Conservation (phyloP, 2,888 invertebrate species). For the Pomacea canaliculata region DNA sequence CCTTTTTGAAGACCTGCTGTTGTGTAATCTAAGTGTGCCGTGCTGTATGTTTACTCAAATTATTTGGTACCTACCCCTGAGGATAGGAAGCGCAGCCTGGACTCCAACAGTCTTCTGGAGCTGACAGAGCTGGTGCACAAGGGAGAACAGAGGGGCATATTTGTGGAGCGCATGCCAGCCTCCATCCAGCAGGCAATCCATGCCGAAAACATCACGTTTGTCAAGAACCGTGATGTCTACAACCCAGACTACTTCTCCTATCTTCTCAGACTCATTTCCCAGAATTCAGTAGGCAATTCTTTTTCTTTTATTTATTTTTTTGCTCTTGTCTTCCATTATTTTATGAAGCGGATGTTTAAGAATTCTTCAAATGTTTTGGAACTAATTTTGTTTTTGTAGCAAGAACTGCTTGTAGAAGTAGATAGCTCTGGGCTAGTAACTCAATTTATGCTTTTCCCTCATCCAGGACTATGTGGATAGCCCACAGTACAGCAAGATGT, state of each 20-base stretch:
- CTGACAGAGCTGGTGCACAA: constrained; percentile 71
- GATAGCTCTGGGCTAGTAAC: too few species aligned
- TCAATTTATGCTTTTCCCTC: too few species aligned
- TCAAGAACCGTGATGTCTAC: constrained; percentile 71
- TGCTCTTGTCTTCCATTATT: neutral
- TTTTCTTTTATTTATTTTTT: neutral
- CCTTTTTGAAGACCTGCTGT: too few species aligned
- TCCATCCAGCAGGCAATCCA: constrained; percentile 69
- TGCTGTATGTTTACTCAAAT: too few species aligned
- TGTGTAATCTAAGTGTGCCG: too few species aligned
- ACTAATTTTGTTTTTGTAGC: neutral
- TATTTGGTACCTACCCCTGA: neutral
- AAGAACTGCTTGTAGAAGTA: too few species aligned
- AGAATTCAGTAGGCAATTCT: constrained; percentile 46
- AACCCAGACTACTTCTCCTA: constrained; percentile 71
- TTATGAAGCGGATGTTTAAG: neutral
- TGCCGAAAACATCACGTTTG: constrained; percentile 71
- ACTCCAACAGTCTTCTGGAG: constrained; percentile 71
- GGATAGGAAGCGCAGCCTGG: constrained; percentile 47
- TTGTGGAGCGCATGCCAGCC: constrained; percentile 69
- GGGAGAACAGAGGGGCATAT: constrained; percentile 70
- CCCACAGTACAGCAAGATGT: constrained; percentile 50
- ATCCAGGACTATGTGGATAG: constrained; percentile 40
- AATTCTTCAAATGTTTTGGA: neutral
- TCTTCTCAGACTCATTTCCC: constrained; percentile 62